These are phyloP conservation scores for Cassiopea xamachana DNA, from an alignment of 30 jellyfish, hydroid and myxozoan species.

Conservation along the genomic window DNA sequence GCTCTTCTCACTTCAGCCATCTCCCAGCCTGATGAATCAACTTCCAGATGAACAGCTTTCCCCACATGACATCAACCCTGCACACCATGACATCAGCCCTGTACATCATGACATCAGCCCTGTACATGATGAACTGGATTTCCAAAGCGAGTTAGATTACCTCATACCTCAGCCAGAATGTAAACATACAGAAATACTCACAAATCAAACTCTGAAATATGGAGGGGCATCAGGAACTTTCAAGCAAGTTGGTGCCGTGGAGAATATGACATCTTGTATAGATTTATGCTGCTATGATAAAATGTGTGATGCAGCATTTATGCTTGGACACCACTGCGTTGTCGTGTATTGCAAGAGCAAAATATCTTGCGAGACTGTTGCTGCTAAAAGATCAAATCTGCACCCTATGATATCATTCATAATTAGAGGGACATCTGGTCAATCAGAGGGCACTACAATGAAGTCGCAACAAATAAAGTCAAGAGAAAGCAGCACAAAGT, in stretches of 20 bases:
- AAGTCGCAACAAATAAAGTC: neutral
- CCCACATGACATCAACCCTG: neutral
- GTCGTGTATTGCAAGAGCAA: conserved; percentile 68
- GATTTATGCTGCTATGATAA: conserved; percentile 71
- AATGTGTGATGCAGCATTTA: conserved; percentile 81
- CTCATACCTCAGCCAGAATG: conserved; percentile 51
- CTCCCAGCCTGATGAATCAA: neutral
- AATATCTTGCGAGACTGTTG: conserved; percentile 55
- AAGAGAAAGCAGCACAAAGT: neutral
- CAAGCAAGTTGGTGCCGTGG: conserved; percentile 55
- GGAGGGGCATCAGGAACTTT: conserved; percentile 79
- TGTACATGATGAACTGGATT: conserved; percentile 35
- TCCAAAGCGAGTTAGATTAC: conserved; percentile 33
- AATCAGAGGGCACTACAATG: neutral
- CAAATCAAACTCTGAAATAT: conserved; percentile 73
- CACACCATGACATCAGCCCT: neutral
- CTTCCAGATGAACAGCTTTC: neutral
- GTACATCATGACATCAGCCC: neutral
- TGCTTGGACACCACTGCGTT: conserved; percentile 81
- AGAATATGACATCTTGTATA: conserved; percentile 71
- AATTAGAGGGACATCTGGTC: neutral
- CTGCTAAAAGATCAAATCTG: conserved; percentile 63
- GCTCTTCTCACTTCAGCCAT: neutral
- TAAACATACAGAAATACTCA: conserved; percentile 65
- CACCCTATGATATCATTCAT: conserved; percentile 65